These are phyloP conservation scores for Apis mellifera DNA, from an alignment of 1,140 invertebrate genomes.

Conservation along the genomic window DNA sequence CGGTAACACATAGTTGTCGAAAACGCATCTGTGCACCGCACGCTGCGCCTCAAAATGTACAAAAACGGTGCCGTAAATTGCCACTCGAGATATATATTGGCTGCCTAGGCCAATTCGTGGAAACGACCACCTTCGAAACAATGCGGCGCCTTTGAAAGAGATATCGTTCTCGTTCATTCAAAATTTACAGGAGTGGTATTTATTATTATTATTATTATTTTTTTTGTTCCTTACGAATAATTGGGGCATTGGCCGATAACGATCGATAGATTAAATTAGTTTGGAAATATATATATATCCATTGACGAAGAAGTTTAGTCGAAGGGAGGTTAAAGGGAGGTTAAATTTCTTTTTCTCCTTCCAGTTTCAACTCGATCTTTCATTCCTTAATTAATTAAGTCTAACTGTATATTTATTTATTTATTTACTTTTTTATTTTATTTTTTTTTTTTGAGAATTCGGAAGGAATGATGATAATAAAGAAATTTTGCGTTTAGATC, in stretches of 20 bases:
- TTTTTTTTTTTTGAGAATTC: too few species aligned
- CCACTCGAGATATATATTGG: background rate
- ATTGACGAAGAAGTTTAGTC: background rate
- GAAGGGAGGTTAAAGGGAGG: too few species aligned
- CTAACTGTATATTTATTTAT: too few species aligned
- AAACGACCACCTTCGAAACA: constrained; percentile 2
- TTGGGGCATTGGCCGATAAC: background rate
- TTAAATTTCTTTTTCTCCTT: too few species aligned
- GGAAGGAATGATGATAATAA: too few species aligned
- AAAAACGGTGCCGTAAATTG: constrained; percentile 5
- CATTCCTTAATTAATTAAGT: too few species aligned
- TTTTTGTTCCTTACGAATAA: background rate
- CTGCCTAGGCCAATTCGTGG: background rate
- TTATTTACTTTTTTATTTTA: too few species aligned
- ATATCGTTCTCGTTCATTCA: background rate
- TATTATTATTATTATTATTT: too few species aligned
- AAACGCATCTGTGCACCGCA: background rate
- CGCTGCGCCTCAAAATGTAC: background rate
- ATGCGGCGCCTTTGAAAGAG: background rate
- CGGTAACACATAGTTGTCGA: background rate
- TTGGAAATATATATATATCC: background rate
- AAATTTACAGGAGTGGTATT: background rate
- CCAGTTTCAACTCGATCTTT: too few species aligned
- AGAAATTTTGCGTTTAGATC: too few species aligned
- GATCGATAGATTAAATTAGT: background rate